Conservation (phyloP, 92 coral and sea anemone species). For the Epizoanthus rinbou region DNA sequence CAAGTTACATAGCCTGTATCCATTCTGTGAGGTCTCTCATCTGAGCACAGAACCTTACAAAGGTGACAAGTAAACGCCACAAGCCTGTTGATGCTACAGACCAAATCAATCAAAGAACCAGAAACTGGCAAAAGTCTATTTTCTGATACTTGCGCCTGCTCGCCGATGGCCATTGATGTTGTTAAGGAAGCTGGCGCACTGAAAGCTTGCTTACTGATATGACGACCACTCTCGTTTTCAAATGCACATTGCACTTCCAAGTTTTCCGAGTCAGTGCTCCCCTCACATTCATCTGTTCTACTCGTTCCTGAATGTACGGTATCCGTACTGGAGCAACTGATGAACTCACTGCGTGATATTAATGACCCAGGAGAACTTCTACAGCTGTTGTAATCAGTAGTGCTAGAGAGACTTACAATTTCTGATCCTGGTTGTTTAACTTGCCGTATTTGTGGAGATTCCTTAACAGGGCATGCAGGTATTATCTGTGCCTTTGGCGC, state of each 20-base stretch:
- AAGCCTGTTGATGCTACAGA: conserved; percentile 84
- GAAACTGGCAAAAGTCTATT: conserved; percentile 63
- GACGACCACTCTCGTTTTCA: neutral
- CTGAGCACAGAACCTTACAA: conserved; percentile 76
- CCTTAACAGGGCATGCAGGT: neutral
- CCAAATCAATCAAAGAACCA: conserved; percentile 84
- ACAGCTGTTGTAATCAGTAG: conserved; percentile 26
- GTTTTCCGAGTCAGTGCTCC: neutral
- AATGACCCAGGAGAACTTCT: conserved; percentile 15
- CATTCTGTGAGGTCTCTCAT: conserved; percentile 43
- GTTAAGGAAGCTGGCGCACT: conserved; percentile 4
- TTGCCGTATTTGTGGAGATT: conserved; percentile 10
- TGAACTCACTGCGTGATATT: neutral
- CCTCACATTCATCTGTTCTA: neutral
- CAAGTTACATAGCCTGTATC: conserved; percentile 46
- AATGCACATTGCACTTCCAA: neutral
- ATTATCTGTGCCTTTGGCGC: neutral
- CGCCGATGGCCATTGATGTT: neutral
- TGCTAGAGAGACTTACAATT: conserved; percentile 6
- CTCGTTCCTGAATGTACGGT: conserved; percentile 6
- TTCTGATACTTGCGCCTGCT: neutral
- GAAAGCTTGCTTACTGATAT: neutral
- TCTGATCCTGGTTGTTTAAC: conserved; percentile 2
- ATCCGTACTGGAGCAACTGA: conserved; percentile 12
- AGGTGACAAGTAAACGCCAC: conserved; percentile 84